Evolutionary conservation across 2,888 invertebrate species (phyloP), one percentile per base, ranked within the genome.

Genomic region (Cheilosia vernalis): DNA sequence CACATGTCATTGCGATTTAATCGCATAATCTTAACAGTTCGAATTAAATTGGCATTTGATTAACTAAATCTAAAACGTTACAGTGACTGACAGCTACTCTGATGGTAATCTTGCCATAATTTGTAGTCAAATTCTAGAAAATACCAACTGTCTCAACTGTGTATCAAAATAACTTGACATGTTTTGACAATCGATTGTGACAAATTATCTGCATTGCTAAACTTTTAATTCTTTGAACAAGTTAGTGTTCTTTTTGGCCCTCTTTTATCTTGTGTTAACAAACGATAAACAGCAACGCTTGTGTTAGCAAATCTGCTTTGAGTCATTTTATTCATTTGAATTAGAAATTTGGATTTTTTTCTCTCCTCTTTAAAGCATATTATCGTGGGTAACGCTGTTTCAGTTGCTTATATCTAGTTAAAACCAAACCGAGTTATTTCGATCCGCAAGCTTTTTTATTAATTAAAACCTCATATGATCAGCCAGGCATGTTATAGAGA

Each of bases 401-500:
- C 24, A 63, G 40, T 37, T 78, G 78, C 70, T 78, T 64, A 13
- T 21, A 70, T 70, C 70, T 78, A 70, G 78, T 70, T 70, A 56
- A 70, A 78, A 70, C 70, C 47, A 33, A 63, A 27, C 56, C 27
- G 40, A 47, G 27, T 27, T n/a, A 27, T 33, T 44, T 63, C 30
- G 60, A 53, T 60, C 21, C 13, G 27, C 49, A 5, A 47, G 30
- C 10, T 30, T 56, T 47, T 53, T 51, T 40, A 27, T 66, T 47
- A 40, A 74, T 53, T 47, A 4, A 27, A 63, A 49, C 19, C 13
- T 5, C 27, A 33, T 17, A 19, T 13, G 10, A 10, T 13, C 37
- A 37, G 15, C 7, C 64, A 64, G 64, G 64, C 21, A 51, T 64
- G 64, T 40, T 51, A 51, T 6, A 37, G 47, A 47, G 47, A 19